A percentile compares a stretch with the other conserved stretches of the same genome.
phyloP scores from a whole-genome alignment of 2,797 vertebrate species.

The Pristis pectinata region DNA sequence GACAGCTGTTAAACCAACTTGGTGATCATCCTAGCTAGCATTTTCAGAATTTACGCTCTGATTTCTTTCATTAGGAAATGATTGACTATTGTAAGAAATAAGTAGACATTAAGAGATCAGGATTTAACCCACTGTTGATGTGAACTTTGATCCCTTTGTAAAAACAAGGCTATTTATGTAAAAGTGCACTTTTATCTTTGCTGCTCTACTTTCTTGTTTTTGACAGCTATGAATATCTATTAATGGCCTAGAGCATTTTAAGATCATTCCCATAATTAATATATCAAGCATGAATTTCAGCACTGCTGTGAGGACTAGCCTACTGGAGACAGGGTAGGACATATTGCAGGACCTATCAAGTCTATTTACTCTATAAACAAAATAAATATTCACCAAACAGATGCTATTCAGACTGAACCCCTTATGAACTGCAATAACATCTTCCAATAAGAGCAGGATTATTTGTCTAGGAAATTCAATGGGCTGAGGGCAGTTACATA shows the following conservation, averaged over 20 bases:
- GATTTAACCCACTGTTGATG: not conserved
- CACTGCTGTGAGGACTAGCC: not conserved
- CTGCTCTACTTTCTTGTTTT: not conserved
- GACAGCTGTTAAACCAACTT: not conserved
- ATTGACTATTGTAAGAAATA: not conserved
- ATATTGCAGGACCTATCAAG: not conserved
- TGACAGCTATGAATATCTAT: not conserved
- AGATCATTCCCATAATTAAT: not conserved
- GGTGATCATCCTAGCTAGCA: not conserved
- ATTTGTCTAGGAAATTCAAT: not conserved
- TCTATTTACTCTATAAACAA: not conserved
- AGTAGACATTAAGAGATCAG: not conserved
- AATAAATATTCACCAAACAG: not conserved
- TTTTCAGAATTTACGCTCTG: not conserved
- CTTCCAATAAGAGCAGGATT: not conserved
- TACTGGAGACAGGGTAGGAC: not conserved
- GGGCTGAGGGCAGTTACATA: not conserved
- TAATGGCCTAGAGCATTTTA: not conserved
- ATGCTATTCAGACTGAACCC: no score
- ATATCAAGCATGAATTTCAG: not conserved
- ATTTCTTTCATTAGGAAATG: slow-evolving; percentile 4
- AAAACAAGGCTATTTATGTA: not conserved
- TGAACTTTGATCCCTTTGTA: not conserved
- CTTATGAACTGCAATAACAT: not conserved
- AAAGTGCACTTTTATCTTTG: not conserved